Conservation (phyloP, 2,888 invertebrate genomes). For the Oxyscelio sp. region DNA sequence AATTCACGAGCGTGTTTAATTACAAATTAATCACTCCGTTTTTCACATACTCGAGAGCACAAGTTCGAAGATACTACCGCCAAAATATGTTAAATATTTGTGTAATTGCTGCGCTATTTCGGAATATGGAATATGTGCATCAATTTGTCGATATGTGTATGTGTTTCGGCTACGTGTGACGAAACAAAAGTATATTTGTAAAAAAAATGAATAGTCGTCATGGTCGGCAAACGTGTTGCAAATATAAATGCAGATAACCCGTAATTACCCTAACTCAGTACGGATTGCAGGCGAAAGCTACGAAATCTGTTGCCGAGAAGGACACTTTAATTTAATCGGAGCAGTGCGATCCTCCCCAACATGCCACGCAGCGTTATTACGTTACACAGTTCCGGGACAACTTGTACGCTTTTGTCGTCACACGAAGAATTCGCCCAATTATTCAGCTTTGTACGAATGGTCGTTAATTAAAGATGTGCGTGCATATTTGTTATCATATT, state of each 20-base stretch:
- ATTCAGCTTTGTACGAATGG: conserved; percentile 46
- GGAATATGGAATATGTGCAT: neutral
- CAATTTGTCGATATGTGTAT: conserved; percentile 2
- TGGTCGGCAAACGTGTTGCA: conserved; percentile 55
- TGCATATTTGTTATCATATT: conserved; percentile 28
- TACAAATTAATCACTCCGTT: no score
- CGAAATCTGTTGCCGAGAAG: conserved; percentile 67
- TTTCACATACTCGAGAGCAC: no score
- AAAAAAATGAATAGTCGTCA: conserved; percentile 55
- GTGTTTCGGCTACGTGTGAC: neutral
- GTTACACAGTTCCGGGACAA: conserved; percentile 55
- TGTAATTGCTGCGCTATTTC: neutral
- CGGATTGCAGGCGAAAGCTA: conserved; percentile 58
- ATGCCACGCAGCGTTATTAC: conserved; percentile 56
- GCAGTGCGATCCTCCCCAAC: conserved; percentile 37
- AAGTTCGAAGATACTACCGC: no score
- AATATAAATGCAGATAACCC: conserved; percentile 72
- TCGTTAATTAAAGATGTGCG: conserved; percentile 50
- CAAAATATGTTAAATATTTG: no score
- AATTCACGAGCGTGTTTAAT: no score
- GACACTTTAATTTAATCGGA: conserved; percentile 69
- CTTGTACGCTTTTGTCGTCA: conserved; percentile 53
- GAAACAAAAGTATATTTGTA: conserved; percentile 12
- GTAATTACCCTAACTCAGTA: conserved; percentile 69
- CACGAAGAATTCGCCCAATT: conserved; percentile 57